Evolutionary conservation across 2,113 vertebrate genomes (phyloP).

Genomic region (Phrynosoma platyrhinos): DNA sequence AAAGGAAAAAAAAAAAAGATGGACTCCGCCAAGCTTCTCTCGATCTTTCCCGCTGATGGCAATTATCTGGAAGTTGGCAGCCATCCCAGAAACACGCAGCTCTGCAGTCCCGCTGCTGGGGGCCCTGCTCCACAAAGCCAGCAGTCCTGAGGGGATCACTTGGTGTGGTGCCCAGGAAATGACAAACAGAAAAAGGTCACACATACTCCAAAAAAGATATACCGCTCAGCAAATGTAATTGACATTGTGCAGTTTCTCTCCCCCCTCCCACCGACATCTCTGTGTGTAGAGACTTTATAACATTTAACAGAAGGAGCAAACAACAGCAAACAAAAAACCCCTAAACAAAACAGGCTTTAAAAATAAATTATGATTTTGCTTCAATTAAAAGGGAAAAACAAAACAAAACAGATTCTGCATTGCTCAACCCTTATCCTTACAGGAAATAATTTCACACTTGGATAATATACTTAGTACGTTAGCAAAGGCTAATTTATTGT

Average conservation of each 20-base stretch:
- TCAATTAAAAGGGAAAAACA: neutral
- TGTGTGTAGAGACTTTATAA: slow-evolving; percentile 67
- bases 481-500: slow-evolving; percentile 56
- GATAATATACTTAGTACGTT: slow-evolving; percentile 55
- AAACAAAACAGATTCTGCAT: no score
- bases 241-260: slow-evolving; percentile 79
- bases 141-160: slow-evolving; percentile 78
- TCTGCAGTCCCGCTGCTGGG: slow-evolving; percentile 70
- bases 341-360: slow-evolving; percentile 56
- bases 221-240: slow-evolving; percentile 80
- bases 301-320: slow-evolving; percentile 73
- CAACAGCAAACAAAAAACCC: slow-evolving; percentile 49
- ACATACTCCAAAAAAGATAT: slow-evolving; percentile 79
- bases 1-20: slow-evolving; percentile 67
- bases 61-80: slow-evolving; percentile 84
- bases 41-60: slow-evolving; percentile 80
- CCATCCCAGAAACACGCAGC: slow-evolving; percentile 80
- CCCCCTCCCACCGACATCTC: slow-evolving; percentile 23
- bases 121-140: slow-evolving; percentile 76
- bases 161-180: slow-evolving; percentile 86
- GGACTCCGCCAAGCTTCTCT: slow-evolving; percentile 79
- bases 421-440: neutral
- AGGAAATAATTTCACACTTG: slow-evolving; percentile 60
- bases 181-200: slow-evolving; percentile 88
- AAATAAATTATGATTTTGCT: slow-evolving; percentile 28